A percentile compares a stretch with the other conserved stretches of the same genome.
Conservation (phyloP, 2,888 invertebrate genomes). For the Euplagia quadripunctaria region DNA sequence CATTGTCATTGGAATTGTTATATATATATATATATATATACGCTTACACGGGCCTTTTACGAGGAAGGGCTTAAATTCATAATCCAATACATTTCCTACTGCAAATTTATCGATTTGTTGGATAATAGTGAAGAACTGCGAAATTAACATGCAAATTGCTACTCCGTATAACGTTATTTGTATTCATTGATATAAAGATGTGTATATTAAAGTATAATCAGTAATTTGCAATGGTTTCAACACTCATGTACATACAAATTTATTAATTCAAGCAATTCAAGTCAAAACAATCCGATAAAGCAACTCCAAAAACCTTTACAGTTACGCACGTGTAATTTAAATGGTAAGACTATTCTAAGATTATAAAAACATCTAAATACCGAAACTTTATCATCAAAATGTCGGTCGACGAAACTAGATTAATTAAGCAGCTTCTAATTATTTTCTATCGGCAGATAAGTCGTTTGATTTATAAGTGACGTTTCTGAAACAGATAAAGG, state of each 20-base stretch:
- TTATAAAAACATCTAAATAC: constrained; percentile 42
- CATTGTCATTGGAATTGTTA: too few relatives aligned
- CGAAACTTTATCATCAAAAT: constrained; percentile 38
- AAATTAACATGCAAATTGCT: too few relatives aligned
- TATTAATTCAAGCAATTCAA: constrained; percentile 34
- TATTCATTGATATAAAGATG: too few relatives aligned
- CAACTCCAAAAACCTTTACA: constrained; percentile 32
- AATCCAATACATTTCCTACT: too few relatives aligned
- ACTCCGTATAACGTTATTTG: too few relatives aligned
- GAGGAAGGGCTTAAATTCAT: too few relatives aligned
- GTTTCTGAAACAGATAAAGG: constrained; percentile 72
- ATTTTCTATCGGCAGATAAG: constrained; percentile 81
- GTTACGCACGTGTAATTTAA: constrained; percentile 41
- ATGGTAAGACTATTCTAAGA: constrained; percentile 43
- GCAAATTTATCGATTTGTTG: too few relatives aligned
- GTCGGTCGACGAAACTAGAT: constrained; percentile 64
- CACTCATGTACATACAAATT: background rate
- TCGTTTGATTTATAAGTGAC: constrained; percentile 76
- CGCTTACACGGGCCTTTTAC: too few relatives aligned
- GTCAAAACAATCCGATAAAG: constrained; percentile 30
- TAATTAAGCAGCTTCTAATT: constrained; percentile 83
- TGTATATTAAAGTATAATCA: too few relatives aligned
- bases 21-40: too few relatives aligned
- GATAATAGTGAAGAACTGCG: too few relatives aligned
- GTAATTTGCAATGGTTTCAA: too few relatives aligned